Evolutionary conservation across 1,140 invertebrate genomes (phyloP).

Genomic region (Drosophila elegans): DNA sequence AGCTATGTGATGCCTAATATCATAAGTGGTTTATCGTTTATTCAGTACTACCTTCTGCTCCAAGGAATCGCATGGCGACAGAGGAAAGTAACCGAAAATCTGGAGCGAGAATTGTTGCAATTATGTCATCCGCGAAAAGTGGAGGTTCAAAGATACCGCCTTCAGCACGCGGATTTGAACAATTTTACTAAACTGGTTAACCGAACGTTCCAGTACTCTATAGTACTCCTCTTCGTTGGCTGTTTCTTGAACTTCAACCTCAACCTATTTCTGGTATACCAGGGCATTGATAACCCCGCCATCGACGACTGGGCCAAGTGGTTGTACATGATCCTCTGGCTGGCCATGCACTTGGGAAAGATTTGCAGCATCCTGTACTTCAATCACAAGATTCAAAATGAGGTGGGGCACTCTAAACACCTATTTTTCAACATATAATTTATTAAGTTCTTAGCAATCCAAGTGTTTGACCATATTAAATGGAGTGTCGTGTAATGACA

Average conservation of each 20-base stretch:
- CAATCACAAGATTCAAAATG: constrained; percentile 43
- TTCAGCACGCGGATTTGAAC: constrained; percentile 42
- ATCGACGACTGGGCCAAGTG: constrained; percentile 23
- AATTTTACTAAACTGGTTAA: constrained; percentile 62
- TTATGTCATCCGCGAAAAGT: background rate
- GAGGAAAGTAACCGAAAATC: constrained; percentile 7
- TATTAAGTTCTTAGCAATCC: constrained; percentile 33
- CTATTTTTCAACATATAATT: no score
- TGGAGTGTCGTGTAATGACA: background rate
- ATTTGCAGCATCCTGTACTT: constrained; percentile 64
- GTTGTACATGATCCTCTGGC: constrained; percentile 53
- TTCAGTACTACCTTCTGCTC: constrained; percentile 50
- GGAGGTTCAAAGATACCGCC: constrained; percentile 36
- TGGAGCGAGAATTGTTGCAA: constrained; percentile 20
- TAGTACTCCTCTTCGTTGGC: constrained; percentile 63
- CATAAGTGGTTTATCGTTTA: constrained; percentile 49
- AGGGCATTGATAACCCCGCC: constrained; percentile 43
- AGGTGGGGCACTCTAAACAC: constrained; percentile 11
- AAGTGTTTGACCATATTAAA: constrained; percentile 43
- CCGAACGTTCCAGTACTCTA: constrained; percentile 44
- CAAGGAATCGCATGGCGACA: constrained; percentile 38
- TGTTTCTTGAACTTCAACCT: constrained; percentile 73
- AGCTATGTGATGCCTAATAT: constrained; percentile 59
- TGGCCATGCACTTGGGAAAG: constrained; percentile 66
- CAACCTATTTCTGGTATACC: constrained; percentile 66